Conservation (phyloP, 2,888 invertebrate genomes). For the Mimachlamys varia region DNA sequence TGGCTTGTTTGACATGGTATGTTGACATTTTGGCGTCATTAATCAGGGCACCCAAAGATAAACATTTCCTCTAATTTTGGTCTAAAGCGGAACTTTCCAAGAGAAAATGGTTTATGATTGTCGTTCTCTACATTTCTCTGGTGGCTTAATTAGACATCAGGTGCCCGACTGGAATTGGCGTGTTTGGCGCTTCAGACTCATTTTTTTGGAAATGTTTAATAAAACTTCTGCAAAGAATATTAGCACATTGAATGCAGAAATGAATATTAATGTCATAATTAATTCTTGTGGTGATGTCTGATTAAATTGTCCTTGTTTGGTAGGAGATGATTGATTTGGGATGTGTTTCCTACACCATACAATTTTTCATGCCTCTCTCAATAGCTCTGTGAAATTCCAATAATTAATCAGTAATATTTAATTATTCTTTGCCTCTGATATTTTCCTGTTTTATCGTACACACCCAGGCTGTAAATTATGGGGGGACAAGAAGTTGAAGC, state of each 20-base stretch:
- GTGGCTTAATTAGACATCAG: constrained; percentile 39
- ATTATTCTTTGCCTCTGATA: constrained; percentile 35
- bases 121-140: constrained; percentile 11
- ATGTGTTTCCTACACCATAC: constrained; percentile 37
- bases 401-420: constrained; percentile 41
- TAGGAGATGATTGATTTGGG: constrained; percentile 38
- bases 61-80: constrained; percentile 36
- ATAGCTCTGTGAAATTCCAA: constrained; percentile 38
- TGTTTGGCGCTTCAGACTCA: constrained; percentile 28
- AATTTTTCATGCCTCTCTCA: constrained; percentile 40
- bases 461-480: constrained; percentile 39
- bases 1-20: constrained; percentile 34
- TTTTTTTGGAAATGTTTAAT: constrained; percentile 41
- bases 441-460: constrained; percentile 29
- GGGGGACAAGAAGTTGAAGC: background rate
- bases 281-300: constrained; percentile 38
- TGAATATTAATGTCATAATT: constrained; percentile 38
- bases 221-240: constrained; percentile 39
- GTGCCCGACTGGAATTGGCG: constrained; percentile 32
- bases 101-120: constrained; percentile 36
- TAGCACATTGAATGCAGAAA: constrained; percentile 36
- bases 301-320: constrained; percentile 23
- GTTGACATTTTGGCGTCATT: constrained; percentile 14
- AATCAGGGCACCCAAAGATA: constrained; percentile 30
- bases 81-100: constrained; percentile 34